phyloP scores from a whole-genome alignment of 2,113 vertebrate genomes.

The Nematolebias whitei region DNA sequence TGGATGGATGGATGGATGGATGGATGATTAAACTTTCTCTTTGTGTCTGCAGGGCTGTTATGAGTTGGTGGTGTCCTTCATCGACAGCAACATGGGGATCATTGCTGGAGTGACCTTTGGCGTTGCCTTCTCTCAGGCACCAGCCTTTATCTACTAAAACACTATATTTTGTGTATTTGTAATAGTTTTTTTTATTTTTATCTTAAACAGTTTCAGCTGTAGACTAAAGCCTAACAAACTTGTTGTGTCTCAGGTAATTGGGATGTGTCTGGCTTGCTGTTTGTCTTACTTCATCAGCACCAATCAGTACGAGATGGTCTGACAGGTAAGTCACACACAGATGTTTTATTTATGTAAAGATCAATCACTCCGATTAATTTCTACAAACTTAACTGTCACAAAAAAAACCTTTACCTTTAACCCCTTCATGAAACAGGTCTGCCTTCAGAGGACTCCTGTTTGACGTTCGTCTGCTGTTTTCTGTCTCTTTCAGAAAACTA shows the following conservation, averaged over 20 bases:
- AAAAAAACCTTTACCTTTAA: neutral
- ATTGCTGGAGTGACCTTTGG: conserved; percentile 97
- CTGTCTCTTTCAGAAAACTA: conserved; percentile 1
- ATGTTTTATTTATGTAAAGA: no score
- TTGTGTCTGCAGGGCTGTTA: conserved; percentile 89
- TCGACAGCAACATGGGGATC: conserved; percentile 96
- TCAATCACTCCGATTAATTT: neutral
- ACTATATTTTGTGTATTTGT: no score
- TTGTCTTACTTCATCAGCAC: conserved; percentile 93
- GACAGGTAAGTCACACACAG: conserved; percentile 53
- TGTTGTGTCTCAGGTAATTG: conserved; percentile 84
- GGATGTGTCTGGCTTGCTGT: conserved; percentile 92
- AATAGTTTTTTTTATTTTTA: no score
- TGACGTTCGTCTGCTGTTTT: neutral
- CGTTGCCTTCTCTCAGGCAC: conserved; percentile 92
- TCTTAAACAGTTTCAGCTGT: no score
- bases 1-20: neutral
- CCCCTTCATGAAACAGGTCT: neutral
- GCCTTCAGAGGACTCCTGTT: neutral
- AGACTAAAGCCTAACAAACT: neutral
- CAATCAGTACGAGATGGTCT: conserved; percentile 99
- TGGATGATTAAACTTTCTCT: neutral
- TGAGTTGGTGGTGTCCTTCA: conserved; percentile 93
- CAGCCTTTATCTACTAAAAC: no score
- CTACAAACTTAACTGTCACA: neutral